Evolutionary conservation across 2,888 invertebrate genomes (phyloP), one percentile per base, ranked within the genome.

Genomic region (Apoderus coryli): DNA sequence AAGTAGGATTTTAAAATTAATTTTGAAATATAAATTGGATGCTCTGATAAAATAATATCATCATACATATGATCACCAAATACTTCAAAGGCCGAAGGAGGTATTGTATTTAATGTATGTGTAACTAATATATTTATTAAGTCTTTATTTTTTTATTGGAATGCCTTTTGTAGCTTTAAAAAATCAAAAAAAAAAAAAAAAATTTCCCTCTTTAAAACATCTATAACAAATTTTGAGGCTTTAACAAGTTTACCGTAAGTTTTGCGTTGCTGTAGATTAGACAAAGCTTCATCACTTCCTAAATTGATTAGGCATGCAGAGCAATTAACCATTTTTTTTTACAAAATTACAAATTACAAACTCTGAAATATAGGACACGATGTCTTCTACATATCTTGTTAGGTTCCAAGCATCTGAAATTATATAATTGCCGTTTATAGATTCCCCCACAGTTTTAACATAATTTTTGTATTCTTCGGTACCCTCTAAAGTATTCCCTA

Each of bases 191-290:
- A n/a, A n/a, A n/a, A n/a, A n/a, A n/a, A n/a, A 19, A 19, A 19
- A 7, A 7, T 19, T 19, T n/a, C 6, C 19, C 19, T 19, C 7
- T 19, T 19, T 19, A 19, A 6, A 7, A 19, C 19, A 19, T 19
- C n/a, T 19, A n/a, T 19, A 6, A 19, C 19, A 19, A 19, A 19
- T 19, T 19, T 19, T 19, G 19, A 19, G n/a, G 19, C 19, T 19
- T 7, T 19, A n/a, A n/a, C 19, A 19, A 19, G 19, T 19, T n/a
- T 19, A 19, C 6, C 19, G n/a, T 19, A 19, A 19, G 19, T 19
- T 19, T 19, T 19, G 6, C 19, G 6, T 7, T 7, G 19, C 19
- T 19, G 19, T 19, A 19, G n/a, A 19, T n/a, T 6, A 7, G 19
- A 19, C n/a, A 7, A 6, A 19, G n/a, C 19, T 19, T 19, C 19